Conservation (phyloP, 2,113 vertebrate species). For the Erpornis zantholeuca region DNA sequence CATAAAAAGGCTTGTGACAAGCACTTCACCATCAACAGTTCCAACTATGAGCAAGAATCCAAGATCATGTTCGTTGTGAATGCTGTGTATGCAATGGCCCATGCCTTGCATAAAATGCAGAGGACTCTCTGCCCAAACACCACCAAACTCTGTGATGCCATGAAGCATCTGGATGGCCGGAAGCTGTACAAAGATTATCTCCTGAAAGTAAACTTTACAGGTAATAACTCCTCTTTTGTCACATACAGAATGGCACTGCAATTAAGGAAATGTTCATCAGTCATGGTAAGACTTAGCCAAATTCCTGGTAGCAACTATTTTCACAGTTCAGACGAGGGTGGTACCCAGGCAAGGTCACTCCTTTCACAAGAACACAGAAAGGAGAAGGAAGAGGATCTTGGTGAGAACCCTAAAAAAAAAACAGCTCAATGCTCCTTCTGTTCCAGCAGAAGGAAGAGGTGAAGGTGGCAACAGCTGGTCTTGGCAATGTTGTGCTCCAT, state of each 20-base stretch:
- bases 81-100: slow-evolving; percentile 94
- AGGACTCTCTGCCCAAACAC: slow-evolving; percentile 91
- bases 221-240: slow-evolving; percentile 69
- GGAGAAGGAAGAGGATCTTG: background rate
- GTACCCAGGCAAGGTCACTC: background rate
- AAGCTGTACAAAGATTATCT: slow-evolving; percentile 93
- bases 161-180: slow-evolving; percentile 91
- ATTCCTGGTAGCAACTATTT: background rate
- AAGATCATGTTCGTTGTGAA: slow-evolving; percentile 99
- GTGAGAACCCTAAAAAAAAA: background rate
- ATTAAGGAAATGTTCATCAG: background rate
- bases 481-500: background rate
- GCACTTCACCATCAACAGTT: slow-evolving; percentile 84
- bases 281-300: background rate
- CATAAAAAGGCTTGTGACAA: slow-evolving; percentile 80
- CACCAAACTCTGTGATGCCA: slow-evolving; percentile 90
- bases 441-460: background rate
- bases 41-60: slow-evolving; percentile 93
- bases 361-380: background rate
- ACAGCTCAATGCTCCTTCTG: background rate
- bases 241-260: background rate
- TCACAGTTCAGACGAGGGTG: background rate
- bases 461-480: background rate
- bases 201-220: slow-evolving; percentile 94
- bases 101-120: slow-evolving; percentile 94